These are phyloP conservation scores for Aegypius monachus DNA, from an alignment of 2,113 vertebrate genomes.

Conservation along the genomic window DNA sequence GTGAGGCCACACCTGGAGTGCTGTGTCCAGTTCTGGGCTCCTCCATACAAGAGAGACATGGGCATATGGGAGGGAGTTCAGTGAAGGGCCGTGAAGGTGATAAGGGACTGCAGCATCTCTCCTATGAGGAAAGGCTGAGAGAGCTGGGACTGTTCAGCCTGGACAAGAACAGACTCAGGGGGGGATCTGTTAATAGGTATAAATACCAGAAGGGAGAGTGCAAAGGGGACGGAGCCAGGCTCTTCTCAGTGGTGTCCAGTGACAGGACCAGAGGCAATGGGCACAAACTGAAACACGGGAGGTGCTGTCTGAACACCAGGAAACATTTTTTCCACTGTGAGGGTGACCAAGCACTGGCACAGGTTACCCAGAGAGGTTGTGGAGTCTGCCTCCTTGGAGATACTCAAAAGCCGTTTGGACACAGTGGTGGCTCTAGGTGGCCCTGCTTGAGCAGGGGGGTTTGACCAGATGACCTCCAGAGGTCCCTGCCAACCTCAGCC, in stretches of 20 bases:
- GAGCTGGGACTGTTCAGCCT: background rate
- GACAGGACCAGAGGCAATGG: background rate
- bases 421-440: background rate
- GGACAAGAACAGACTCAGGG: background rate
- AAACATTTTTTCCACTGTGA: background rate
- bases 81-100: fast-evolving
- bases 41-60: background rate
- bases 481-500: background rate
- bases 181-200: background rate
- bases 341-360: background rate
- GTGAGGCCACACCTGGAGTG: background rate
- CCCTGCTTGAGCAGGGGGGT: background rate
- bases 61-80: background rate
- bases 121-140: background rate
- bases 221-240: background rate
- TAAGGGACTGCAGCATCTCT: background rate
- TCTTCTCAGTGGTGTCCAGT: background rate
- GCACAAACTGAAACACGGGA: background rate
- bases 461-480: background rate
- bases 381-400: background rate
- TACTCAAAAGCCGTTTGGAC: background rate
- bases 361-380: background rate
- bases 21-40: background rate
- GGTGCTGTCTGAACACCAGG: background rate
- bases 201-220: background rate